Base-by-base conservation (phyloP, 2,888 invertebrate species). In the Zaprionus bogoriensis region DNA sequence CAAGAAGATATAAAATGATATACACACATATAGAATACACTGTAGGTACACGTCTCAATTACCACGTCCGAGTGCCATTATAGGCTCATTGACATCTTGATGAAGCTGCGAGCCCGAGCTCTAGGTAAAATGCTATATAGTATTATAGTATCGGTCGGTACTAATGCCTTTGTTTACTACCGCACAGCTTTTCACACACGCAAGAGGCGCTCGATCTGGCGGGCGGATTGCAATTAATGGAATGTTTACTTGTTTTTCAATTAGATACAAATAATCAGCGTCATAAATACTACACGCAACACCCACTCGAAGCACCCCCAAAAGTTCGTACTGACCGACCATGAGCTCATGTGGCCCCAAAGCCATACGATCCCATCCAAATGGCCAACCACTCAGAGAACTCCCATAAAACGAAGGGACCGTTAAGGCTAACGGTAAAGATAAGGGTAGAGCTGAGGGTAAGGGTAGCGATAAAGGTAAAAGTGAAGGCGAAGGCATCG, bases 81-180 rank as follows among this genome's bases (percentile, higher is more conserved):
- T 72, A 64, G 78, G 77, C 82, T 80, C 77, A 79, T 84, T 82
- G 82, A 84, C 85, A 84, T 84, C 84, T 84, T 82, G 82, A 79
- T 84, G 69, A 77, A 72, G 67, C 71, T 74, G 78, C 66, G 71
- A 62, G 73, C 66, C 74, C 60, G 66, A 83, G 74, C 74, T 61
- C 65, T 78, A 59, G 59, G 41, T 64, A 52, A n/a, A 44, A 28
- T 58, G 59, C 50, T 25, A 30, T 4, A 30, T 28, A 48, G 38
- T 59, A 44, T 63, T 55, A 67, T 50, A 54, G 39, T 38, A 28
- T 22, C 9, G 27, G 22, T 42, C n/a, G n/a, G 19, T 20, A 17
- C 32, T 53, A 36, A 45, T 39, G 42, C 52, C n/a, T 60, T 61
- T 72, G 74, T 77, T 69, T 72, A 72, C 73, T 55, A 63, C 63